phyloP scores from a whole-genome alignment of 92 coral and sea anemone species.

The Parazoanthus swiftii region DNA sequence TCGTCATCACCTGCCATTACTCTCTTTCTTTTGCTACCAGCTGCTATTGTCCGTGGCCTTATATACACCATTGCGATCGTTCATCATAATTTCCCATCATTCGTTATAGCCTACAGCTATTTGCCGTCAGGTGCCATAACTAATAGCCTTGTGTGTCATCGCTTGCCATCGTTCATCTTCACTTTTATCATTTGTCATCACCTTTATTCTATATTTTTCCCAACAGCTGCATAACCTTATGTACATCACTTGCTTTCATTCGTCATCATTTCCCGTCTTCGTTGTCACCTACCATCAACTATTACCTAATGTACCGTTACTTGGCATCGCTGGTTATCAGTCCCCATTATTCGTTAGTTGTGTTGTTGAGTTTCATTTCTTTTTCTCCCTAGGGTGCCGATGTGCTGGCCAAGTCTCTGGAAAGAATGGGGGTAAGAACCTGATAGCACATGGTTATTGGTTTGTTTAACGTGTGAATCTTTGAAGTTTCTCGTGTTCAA shows the following conservation, averaged over 20 bases:
- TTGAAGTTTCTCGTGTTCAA: too few relatives aligned
- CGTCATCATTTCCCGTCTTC: background rate
- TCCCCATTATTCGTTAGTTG: background rate
- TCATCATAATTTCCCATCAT: background rate
- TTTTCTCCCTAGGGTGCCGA: conserved; percentile 83
- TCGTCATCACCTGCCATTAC: background rate
- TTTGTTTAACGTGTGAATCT: background rate
- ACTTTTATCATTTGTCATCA: background rate
- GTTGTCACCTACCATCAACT: background rate
- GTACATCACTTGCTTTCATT: background rate
- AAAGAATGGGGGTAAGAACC: conserved; percentile 96
- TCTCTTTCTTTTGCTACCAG: background rate
- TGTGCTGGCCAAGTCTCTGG: conserved; percentile 94
- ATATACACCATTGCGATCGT: background rate
- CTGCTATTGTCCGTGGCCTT: too few relatives aligned
- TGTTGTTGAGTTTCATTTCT: background rate
- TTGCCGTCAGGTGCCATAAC: too few relatives aligned
- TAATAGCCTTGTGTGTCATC: too few relatives aligned
- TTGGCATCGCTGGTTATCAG: too few relatives aligned
- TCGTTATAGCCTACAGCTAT: background rate
- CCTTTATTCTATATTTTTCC: too few relatives aligned
- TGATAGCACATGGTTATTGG: background rate
- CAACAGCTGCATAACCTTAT: too few relatives aligned
- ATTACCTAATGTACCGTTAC: too few relatives aligned
- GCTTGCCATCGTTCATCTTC: background rate